Conservation (phyloP, 2,797 vertebrate genomes). For the Danionella dracula region DNA sequence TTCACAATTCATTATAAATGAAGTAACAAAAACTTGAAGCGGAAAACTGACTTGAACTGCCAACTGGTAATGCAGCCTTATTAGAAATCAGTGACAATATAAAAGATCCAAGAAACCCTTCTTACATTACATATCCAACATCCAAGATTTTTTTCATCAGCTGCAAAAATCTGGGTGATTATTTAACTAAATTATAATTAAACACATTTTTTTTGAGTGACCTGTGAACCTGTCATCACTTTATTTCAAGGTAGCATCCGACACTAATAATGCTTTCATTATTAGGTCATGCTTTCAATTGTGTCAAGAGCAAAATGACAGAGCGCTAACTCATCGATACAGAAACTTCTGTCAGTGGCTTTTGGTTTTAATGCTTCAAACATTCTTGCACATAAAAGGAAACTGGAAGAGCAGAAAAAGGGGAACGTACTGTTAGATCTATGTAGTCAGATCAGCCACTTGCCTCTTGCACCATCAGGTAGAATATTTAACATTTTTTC, state of each 20-base stretch:
- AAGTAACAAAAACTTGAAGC: background rate
- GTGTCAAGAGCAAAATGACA: background rate
- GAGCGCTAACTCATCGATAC: background rate
- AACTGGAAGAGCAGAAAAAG: background rate
- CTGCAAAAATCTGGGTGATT: no score
- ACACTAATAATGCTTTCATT: conserved; percentile 11
- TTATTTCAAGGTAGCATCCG: background rate
- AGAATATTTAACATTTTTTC: background rate
- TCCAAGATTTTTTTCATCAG: no score
- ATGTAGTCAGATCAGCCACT: background rate
- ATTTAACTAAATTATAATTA: no score
- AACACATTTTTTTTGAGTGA: no score
- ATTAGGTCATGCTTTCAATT: background rate
- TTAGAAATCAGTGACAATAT: no score
- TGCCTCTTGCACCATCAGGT: background rate
- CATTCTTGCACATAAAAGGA: conserved; percentile 8
- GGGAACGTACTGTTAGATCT: no score
- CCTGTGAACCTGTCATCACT: conserved; percentile 5
- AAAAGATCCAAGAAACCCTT: no score
- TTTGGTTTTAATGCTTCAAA: background rate
- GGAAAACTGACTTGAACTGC: no score
- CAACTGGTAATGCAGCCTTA: no score
- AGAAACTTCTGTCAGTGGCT: background rate
- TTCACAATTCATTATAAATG: background rate
- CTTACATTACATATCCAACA: no score